phyloP scores from a whole-genome alignment of 2,888 invertebrate species.

The Nemurella pictetii region DNA sequence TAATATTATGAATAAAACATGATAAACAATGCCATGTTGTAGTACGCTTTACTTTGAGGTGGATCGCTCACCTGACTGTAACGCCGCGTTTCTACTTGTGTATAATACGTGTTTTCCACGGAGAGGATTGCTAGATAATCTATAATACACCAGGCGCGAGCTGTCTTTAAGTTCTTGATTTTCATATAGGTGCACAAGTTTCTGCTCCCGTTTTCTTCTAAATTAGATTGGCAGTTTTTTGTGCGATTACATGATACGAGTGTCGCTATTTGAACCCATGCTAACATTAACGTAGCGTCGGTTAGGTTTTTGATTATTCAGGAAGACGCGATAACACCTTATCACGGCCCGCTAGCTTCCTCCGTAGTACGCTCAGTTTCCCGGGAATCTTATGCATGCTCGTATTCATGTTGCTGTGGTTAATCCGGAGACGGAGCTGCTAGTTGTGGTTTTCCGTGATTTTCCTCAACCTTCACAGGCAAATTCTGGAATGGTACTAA shows the following conservation, averaged over 20 bases:
- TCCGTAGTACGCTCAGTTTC: neutral
- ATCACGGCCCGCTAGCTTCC: neutral
- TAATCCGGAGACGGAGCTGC: neutral
- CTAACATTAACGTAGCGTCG: neutral
- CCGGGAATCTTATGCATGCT: neutral
- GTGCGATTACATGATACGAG: neutral
- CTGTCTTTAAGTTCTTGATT: neutral
- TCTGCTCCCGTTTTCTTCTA: neutral
- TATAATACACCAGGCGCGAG: too few species aligned
- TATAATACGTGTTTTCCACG: neutral
- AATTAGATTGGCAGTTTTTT: neutral
- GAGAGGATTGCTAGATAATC: neutral
- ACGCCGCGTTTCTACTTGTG: neutral
- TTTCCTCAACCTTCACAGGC: neutral
- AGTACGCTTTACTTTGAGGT: neutral
- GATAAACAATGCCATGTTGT: constrained; percentile 6
- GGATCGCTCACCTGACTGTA: neutral
- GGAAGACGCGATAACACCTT: neutral
- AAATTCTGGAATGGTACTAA: neutral
- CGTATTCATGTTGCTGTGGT: neutral
- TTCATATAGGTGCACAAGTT: neutral
- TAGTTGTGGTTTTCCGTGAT: neutral
- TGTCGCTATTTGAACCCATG: neutral
- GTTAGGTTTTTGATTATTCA: neutral
- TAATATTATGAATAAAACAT: constrained; percentile 26